A percentile compares a stretch with the other conserved stretches of the same genome.
These are phyloP conservation scores for Scaptomyza flava DNA, from an alignment of 2,888 invertebrate species.

Conservation along the genomic window DNA sequence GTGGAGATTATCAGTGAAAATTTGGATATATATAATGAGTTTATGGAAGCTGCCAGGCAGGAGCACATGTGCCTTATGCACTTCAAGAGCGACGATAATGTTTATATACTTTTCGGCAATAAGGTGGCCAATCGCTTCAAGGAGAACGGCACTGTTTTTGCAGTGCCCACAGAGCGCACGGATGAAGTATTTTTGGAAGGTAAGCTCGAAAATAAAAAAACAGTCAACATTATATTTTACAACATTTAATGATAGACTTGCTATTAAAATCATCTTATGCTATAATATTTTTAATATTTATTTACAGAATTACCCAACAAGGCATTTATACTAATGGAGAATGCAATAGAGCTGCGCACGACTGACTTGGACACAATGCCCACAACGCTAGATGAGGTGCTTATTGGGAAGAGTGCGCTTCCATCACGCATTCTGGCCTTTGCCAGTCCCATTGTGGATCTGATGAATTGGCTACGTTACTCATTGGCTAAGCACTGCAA, in stretches of 20 bases:
- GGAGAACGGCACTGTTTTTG: conserved; percentile 83
- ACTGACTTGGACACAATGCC: conserved; percentile 78
- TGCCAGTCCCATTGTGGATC: conserved; percentile 79
- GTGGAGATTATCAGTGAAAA: conserved; percentile 83
- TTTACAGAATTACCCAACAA: conserved; percentile 81
- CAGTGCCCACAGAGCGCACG: conserved; percentile 81
- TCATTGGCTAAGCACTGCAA: conserved; percentile 82
- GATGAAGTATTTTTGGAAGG: conserved; percentile 79
- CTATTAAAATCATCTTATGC: too few species aligned
- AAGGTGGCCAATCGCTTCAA: conserved; percentile 81
- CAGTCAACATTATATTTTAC: too few species aligned
- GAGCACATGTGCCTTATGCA: conserved; percentile 84
- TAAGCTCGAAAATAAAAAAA: conserved; percentile 33
- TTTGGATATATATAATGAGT: conserved; percentile 82
- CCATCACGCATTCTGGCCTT: conserved; percentile 82
- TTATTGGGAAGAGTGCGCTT: conserved; percentile 79
- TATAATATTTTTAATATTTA: too few species aligned
- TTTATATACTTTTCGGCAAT: conserved; percentile 83
- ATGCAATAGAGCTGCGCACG: conserved; percentile 80
- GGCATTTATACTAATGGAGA: conserved; percentile 82
- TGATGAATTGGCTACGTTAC: conserved; percentile 81
- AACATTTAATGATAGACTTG: too few species aligned
- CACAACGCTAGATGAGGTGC: conserved; percentile 72
- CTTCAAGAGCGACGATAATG: conserved; percentile 82
- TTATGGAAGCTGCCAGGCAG: conserved; percentile 82